Base-by-base conservation (phyloP, 2,888 invertebrate genomes). In the Torymus auratus region DNA sequence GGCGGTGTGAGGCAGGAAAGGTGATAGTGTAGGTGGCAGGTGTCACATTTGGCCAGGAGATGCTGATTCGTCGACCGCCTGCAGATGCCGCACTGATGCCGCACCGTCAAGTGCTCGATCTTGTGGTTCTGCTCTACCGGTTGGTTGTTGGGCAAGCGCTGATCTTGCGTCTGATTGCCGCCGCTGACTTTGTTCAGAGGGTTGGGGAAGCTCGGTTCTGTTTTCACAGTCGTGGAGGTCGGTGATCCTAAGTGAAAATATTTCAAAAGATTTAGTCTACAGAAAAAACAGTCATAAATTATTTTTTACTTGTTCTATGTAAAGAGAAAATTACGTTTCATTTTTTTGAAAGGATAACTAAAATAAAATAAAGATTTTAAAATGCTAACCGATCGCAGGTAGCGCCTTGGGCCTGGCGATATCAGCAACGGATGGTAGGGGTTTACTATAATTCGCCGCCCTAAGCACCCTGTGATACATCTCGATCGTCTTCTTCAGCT, bases 1-100 rank as follows among this genome's bases (percentile, higher is more conserved):
- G 99, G 99, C 72, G 99, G 99, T 90, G 96, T 96, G 83, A 99
- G 93, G 91, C 99, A 99, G 84, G 96, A 96, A 85, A 99, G 92
- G 92, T 99, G 99, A 92, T 98, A 99, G 92, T 96, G 96, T 80
- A 96, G 93, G 86, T 95, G 95, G 89, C 99, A 99, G 2, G 97
- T 96, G 91, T 99, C 99, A 92, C 99, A 99, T 88, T 97, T 96
- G 14, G 97, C 98, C 89, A 99, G 93, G 83, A 98, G 93, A 91
- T 99, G 99, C 85, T 98, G 98, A 92, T 98, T 97, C 82, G 95
- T 95, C 84, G 95, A 94, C 86, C 95, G 94, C 79, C 95, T 94
- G 91, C 98, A 98, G 84, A 96, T 96, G 17, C 96, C 96, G 91
- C 98, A 98, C 88, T 96, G 95, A 85, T 95, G 96, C 68, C 94